phyloP scores from a whole-genome alignment of 1,140 invertebrate genomes.

The Parasteatoda tepidariorum region DNA sequence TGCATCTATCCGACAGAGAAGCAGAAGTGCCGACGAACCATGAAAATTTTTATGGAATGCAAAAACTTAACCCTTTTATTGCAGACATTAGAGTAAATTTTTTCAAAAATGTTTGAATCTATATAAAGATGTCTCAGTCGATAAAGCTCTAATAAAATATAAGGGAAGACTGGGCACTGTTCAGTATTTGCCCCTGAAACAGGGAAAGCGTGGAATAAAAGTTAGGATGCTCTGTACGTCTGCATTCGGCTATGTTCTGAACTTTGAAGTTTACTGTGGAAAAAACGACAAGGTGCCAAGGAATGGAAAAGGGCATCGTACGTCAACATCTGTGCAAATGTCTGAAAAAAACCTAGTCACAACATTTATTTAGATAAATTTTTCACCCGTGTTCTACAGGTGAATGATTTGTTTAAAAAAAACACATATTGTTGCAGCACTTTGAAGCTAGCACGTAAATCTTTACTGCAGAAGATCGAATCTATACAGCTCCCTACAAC shows the following conservation, averaged over 20 bases:
- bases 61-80: slow-evolving; percentile 25
- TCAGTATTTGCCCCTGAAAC: slow-evolving; percentile 7
- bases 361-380: slow-evolving; percentile 21
- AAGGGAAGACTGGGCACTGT: not conserved
- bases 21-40: not conserved
- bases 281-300: not conserved
- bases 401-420: not conserved
- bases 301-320: not conserved
- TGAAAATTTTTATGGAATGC: not conserved
- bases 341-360: not conserved
- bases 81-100: not conserved
- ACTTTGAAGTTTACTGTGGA: slow-evolving; percentile 4
- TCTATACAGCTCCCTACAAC: not conserved
- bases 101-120: not conserved
- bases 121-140: not conserved
- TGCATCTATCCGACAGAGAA: slow-evolving; percentile 12
- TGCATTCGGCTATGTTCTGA: not conserved
- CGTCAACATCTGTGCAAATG: not conserved
- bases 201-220: not conserved
- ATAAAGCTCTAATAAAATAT: slow-evolving; percentile 16
- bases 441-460: not conserved
- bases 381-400: too few species aligned
- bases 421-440: not conserved
- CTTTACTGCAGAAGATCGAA: not conserved
- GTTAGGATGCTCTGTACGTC: slow-evolving; percentile 11